Evolutionary conservation across 2,888 invertebrate genomes (phyloP).

Genomic region (Drosophila rubida): DNA sequence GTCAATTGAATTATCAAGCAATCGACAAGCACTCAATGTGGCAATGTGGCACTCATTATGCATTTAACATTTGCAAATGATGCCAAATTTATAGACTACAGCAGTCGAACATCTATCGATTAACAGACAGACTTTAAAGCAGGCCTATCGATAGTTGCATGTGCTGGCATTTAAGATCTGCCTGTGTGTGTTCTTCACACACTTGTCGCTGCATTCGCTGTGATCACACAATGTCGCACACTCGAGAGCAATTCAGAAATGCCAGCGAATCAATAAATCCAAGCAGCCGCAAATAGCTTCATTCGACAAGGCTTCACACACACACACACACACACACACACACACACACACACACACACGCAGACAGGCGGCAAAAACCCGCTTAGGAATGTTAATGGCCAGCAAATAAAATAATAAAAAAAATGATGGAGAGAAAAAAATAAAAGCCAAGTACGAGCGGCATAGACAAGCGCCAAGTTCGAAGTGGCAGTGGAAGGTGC

Average conservation of each 20-base stretch:
- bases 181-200: too few species aligned
- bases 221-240: constrained; percentile 43
- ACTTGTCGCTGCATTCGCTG: too few species aligned
- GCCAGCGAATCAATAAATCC: constrained; percentile 60
- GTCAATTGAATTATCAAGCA: constrained; percentile 6
- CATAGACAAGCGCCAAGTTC: constrained; percentile 12
- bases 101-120: too few species aligned
- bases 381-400: constrained; percentile 54
- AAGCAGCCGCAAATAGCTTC: constrained; percentile 58
- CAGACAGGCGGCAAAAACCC: too few species aligned
- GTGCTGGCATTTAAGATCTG: too few species aligned
- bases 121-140: too few species aligned
- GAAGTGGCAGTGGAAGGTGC: constrained; percentile 18
- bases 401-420: constrained; percentile 25
- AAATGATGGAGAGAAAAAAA: neutral
- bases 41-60: too few species aligned
- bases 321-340: constrained; percentile 24
- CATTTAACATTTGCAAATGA: too few species aligned
- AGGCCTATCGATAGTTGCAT: too few species aligned
- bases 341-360: too few species aligned
- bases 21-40: neutral
- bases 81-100: too few species aligned
- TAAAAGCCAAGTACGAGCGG: constrained; percentile 27
- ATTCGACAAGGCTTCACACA: constrained; percentile 36
- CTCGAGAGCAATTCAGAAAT: constrained; percentile 61